Conservation (phyloP, 2,113 vertebrate species). For the Limanda limanda region DNA sequence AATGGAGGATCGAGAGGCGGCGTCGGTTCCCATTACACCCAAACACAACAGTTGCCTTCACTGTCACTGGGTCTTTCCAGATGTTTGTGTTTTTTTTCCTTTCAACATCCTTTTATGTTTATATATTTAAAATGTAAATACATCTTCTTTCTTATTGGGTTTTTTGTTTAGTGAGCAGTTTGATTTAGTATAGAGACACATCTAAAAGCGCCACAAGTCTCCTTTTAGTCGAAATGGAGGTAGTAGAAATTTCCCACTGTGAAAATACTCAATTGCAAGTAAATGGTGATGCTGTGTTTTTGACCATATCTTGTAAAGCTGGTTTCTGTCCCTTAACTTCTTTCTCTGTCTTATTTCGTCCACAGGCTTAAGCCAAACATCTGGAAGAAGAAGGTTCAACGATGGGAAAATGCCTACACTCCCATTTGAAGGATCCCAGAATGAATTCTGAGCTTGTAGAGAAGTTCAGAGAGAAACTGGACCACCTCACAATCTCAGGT, state of each 20-base stretch:
- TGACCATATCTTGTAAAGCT: not conserved
- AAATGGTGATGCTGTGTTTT: not conserved
- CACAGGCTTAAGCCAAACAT: constrained; percentile 8
- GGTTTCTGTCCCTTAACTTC: not conserved
- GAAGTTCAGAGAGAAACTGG: constrained; percentile 18
- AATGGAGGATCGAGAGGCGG: not conserved
- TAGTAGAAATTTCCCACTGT: not conserved
- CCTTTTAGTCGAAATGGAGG: not conserved
- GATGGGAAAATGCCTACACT: constrained; percentile 6
- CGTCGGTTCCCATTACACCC: constrained; percentile 15
- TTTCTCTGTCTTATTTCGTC: not conserved
- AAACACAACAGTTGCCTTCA: constrained; percentile 28
- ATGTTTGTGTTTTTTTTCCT: not conserved
- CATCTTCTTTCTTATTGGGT: not conserved
- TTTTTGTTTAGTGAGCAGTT: not conserved
- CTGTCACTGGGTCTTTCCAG: not conserved
- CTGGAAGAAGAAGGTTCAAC: not conserved
- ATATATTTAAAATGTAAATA: not conserved
- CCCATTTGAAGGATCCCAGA: not conserved
- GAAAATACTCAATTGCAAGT: not conserved
- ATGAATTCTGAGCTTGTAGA: constrained; percentile 22
- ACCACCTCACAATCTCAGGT: constrained; percentile 44
- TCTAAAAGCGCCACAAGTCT: too few relatives aligned
- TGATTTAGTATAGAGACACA: too few relatives aligned
- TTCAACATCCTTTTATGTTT: not conserved